A percentile compares a stretch with the other conserved stretches of the same genome.
Evolutionary conservation across 2,888 invertebrate species (phyloP).

Genomic region (Scaeva pyrastri): DNA sequence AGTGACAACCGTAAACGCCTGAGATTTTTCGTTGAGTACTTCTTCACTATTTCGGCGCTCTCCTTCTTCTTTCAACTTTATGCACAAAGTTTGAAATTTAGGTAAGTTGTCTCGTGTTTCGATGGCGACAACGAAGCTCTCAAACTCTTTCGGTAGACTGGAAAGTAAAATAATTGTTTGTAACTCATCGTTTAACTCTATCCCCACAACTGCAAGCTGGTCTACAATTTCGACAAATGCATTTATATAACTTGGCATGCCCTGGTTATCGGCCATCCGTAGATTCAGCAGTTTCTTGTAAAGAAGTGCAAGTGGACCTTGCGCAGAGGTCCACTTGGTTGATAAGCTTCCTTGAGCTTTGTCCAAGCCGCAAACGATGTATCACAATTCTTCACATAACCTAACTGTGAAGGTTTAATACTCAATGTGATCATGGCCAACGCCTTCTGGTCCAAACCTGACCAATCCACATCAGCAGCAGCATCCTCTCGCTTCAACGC

Average conservation of each 20-base stretch:
- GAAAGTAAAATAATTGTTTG: not conserved
- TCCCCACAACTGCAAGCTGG: not conserved
- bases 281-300: no score
- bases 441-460: slow-evolving; percentile 4
- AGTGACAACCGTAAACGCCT: not conserved
- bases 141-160: not conserved
- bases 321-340: no score
- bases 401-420: no score
- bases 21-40: not conserved
- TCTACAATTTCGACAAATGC: not conserved
- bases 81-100: no score
- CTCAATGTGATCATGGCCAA: not conserved
- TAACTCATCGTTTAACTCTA: not conserved
- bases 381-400: no score
- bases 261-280: no score
- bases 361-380: no score
- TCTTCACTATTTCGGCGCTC: not conserved
- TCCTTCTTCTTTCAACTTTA: not conserved
- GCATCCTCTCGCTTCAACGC: not conserved
- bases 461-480: not conserved
- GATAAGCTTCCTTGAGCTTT: no score
- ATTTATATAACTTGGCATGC: not conserved
- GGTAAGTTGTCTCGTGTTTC: no score
- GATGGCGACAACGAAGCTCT: no score
- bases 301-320: no score